Evolutionary conservation across 2,113 vertebrate species (phyloP).

Genomic region (Gavialis gangeticus): DNA sequence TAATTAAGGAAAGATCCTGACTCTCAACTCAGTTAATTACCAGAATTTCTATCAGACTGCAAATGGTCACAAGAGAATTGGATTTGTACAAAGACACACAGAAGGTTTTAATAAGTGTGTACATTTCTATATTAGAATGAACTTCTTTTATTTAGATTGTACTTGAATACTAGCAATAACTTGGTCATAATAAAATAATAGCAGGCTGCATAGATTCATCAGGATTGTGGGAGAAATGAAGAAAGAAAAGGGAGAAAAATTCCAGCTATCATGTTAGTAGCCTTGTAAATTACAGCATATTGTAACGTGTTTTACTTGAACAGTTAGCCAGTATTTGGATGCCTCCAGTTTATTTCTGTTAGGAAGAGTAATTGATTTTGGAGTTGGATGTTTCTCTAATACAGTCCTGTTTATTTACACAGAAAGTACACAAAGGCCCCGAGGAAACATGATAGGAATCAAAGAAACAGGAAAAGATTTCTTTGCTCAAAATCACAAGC

Average conservation of each 20-base stretch:
- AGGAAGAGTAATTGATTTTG: not conserved
- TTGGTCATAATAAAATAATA: not conserved
- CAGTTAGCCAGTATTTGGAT: not conserved
- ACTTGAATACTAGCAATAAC: not conserved
- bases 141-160: not conserved
- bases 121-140: not conserved
- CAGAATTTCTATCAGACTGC: conserved; percentile 22
- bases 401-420: not conserved
- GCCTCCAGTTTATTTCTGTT: not conserved
- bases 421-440: not conserved
- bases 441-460: not conserved
- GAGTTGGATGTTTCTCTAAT: not conserved
- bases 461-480: not conserved
- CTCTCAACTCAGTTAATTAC: conserved; percentile 20
- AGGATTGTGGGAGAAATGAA: not conserved
- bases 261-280: not conserved
- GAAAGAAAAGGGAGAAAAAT: not conserved
- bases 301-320: not conserved
- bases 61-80: conserved; percentile 10
- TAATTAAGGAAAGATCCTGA: conserved; percentile 52
- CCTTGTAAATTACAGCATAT: not conserved
- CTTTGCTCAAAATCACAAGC: not conserved
- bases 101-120: not conserved
- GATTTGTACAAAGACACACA: not conserved
- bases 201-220: not conserved